Conservation (phyloP, 2,888 invertebrate species). For the Cryptops parisi region DNA sequence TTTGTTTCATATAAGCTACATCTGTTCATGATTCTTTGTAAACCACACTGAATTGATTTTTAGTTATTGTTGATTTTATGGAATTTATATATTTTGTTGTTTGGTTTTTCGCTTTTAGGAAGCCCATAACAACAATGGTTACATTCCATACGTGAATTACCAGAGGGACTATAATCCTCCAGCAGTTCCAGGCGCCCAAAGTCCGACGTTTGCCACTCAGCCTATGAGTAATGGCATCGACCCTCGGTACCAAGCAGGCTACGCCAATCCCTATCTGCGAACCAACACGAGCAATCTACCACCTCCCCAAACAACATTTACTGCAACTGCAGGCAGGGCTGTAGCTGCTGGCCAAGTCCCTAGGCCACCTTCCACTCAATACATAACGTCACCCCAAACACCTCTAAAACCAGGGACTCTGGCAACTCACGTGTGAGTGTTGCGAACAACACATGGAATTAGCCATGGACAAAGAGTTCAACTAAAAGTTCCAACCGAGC, state of each 20-base stretch:
- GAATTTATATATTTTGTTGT: not conserved
- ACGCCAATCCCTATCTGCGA: slow-evolving; percentile 67
- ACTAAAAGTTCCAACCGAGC: too few relatives aligned
- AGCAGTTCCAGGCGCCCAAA: slow-evolving; percentile 28
- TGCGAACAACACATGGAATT: not conserved
- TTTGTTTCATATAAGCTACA: too few relatives aligned
- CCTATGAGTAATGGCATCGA: slow-evolving; percentile 41
- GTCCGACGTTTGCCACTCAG: slow-evolving; percentile 23
- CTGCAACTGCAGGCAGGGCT: slow-evolving; percentile 11
- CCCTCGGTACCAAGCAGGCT: slow-evolving; percentile 74
- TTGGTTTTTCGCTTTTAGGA: slow-evolving; percentile 19
- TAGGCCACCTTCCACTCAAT: slow-evolving; percentile 30
- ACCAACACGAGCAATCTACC: slow-evolving; percentile 42
- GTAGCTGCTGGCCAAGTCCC: slow-evolving; percentile 19
- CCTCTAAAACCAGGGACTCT: slow-evolving; percentile 46
- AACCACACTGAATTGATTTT: not conserved
- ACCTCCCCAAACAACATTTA: slow-evolving; percentile 25
- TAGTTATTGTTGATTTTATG: not conserved
- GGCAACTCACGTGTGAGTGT: slow-evolving; percentile 54
- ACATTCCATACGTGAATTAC: slow-evolving; percentile 78
- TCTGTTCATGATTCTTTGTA: too few relatives aligned
- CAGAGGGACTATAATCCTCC: slow-evolving; percentile 79
- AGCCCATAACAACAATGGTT: slow-evolving; percentile 57
- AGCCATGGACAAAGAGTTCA: not conserved
- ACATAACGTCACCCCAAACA: slow-evolving; percentile 40